A percentile compares a stretch with the other conserved stretches of the same genome.
phyloP scores from a whole-genome alignment of 2,888 invertebrate species.

The Coremacera marginata region DNA sequence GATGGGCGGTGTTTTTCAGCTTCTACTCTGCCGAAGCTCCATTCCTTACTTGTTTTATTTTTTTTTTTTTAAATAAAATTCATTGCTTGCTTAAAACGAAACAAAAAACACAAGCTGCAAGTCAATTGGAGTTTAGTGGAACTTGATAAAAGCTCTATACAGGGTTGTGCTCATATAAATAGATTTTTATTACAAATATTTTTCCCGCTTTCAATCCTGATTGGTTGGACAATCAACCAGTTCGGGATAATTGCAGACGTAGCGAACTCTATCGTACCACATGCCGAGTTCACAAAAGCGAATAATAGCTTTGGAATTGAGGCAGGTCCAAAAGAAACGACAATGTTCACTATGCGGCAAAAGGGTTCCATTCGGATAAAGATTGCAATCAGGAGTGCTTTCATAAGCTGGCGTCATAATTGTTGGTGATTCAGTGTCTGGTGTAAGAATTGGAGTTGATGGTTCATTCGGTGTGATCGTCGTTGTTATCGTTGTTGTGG shows the following conservation, averaged over 20 bases:
- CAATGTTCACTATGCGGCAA: constrained; percentile 30
- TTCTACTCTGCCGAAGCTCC: too few species aligned
- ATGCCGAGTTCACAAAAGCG: constrained; percentile 33
- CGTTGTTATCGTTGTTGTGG: not conserved
- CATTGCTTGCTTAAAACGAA: too few species aligned
- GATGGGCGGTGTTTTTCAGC: too few species aligned
- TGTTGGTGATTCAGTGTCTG: not conserved
- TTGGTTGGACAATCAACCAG: constrained; percentile 39
- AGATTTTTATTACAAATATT: too few species aligned
- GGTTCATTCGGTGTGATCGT: too few species aligned
- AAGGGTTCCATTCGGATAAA: constrained; percentile 32
- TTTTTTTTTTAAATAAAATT: too few species aligned
- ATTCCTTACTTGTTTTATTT: too few species aligned
- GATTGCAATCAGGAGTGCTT: constrained; percentile 24
- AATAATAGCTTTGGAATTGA: constrained; percentile 31
- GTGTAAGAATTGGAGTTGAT: not conserved
- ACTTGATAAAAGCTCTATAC: too few species aligned
- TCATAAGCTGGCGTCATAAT: not conserved
- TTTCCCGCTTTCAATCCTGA: constrained; percentile 34
- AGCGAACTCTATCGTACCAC: constrained; percentile 43
- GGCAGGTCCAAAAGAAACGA: constrained; percentile 42
- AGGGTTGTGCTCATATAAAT: too few species aligned
- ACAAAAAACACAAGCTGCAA: too few species aligned
- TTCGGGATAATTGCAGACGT: constrained; percentile 43
- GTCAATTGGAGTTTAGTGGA: too few species aligned